phyloP scores from a whole-genome alignment of 2,113 vertebrate species.

The Cryptomyrus ogoouensis region DNA sequence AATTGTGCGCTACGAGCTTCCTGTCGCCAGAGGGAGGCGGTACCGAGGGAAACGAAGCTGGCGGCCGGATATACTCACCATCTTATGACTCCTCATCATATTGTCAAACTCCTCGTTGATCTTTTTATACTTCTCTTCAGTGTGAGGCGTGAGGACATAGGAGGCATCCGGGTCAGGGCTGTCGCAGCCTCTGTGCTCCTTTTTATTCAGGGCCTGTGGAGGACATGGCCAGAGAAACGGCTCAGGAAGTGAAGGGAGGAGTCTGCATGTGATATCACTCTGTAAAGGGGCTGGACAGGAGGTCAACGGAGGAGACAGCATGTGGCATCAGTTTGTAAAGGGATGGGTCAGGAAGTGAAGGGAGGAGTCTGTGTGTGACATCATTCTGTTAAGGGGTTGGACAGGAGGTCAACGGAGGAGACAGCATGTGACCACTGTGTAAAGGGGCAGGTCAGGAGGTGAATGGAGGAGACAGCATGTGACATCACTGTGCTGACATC shows the following conservation, averaged over 20 bases:
- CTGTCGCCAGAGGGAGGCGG: not conserved
- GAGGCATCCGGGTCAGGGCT: slow-evolving; percentile 98
- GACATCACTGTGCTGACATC: slow-evolving; percentile 88
- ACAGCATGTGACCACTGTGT: slow-evolving; percentile 60
- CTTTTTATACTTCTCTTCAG: slow-evolving; percentile 99
- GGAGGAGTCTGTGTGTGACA: not conserved
- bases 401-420: not conserved
- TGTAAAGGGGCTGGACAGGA: not conserved
- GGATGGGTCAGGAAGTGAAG: not conserved
- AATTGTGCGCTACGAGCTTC: slow-evolving; percentile 23
- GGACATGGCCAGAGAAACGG: slow-evolving; percentile 69
- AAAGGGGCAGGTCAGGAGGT: slow-evolving; percentile 22
- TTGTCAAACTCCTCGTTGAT: slow-evolving; percentile 99
- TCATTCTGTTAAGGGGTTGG: not conserved
- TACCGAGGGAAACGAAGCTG: slow-evolving; percentile 51
- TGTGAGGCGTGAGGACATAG: slow-evolving; percentile 99
- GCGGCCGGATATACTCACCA: slow-evolving; percentile 79
- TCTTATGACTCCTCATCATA: slow-evolving; percentile 99
- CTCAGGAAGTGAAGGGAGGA: not conserved
- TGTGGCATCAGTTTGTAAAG: slow-evolving; percentile 68
- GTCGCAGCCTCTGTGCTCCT: slow-evolving; percentile 99
- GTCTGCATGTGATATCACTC: slow-evolving; percentile 67
- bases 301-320: slow-evolving; percentile 34
- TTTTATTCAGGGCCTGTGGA: slow-evolving; percentile 99
- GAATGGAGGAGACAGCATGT: slow-evolving; percentile 94